Evolutionary conservation across 1,140 invertebrate species (phyloP).

Genomic region (Lethrus apterus): DNA sequence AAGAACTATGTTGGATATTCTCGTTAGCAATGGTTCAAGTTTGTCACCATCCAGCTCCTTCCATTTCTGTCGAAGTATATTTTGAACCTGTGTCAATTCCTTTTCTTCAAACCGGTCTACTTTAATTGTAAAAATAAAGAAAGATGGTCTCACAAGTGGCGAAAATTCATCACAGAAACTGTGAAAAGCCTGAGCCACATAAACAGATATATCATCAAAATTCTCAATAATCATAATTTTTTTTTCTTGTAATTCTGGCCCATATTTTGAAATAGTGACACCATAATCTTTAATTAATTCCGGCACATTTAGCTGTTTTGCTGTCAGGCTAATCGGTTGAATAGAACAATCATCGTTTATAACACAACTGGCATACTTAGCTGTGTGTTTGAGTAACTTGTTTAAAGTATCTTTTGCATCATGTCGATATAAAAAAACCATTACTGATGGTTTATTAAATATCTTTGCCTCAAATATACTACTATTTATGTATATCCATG

Average conservation of each 20-base stretch:
- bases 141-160: constrained; percentile 42
- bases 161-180: constrained; percentile 47
- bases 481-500: constrained; percentile 24
- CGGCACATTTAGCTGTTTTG: constrained; percentile 18
- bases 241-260: constrained; percentile 25
- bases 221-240: constrained; percentile 42
- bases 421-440: constrained; percentile 29
- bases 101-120: constrained; percentile 21
- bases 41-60: constrained; percentile 27
- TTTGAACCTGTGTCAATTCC: constrained; percentile 19
- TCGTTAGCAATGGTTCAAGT: constrained; percentile 32
- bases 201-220: constrained; percentile 41
- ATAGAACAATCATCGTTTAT: constrained; percentile 20
- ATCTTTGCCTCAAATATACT: constrained; percentile 22
- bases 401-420: constrained; percentile 19
- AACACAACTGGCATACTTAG: constrained; percentile 20
- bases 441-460: constrained; percentile 24
- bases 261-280: constrained; percentile 40
- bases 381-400: constrained; percentile 21
- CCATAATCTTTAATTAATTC: constrained; percentile 37
- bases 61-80: constrained; percentile 26
- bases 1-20: constrained; percentile 29
- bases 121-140: constrained; percentile 47
- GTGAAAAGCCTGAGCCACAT: constrained; percentile 47
- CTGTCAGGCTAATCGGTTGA: constrained; percentile 21